Evolutionary conservation across 2,888 invertebrate genomes (phyloP), one percentile per base, ranked within the genome.

Genomic region (Peribatodes rhomboidaria): DNA sequence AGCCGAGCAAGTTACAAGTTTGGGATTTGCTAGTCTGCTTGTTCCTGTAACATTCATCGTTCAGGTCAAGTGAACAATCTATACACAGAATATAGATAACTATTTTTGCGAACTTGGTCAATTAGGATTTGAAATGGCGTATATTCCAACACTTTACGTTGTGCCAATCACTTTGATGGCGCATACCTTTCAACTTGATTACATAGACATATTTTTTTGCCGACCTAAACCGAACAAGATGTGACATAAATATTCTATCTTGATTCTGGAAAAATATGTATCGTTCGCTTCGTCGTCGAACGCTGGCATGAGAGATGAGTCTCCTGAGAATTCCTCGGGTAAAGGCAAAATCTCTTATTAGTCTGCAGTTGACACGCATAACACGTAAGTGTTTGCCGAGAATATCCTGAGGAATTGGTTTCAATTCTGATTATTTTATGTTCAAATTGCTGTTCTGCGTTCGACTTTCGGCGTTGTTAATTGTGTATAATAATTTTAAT

Each of bases 1-100:
- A 52, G 68, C 65, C 65, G 63, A 42, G 59, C 61, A 65, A 67
- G 61, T 68, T 65, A 67, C 65, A 70, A 68, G 68, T 69, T 69
- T 46, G 57, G 42, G 63, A 62, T 69, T 69, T 66, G 61, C 42
- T 65, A 68, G 65, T 68, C 53, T 61, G 11, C 50, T 46, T 31
- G 56, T n/a, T 57, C 50, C 37, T 10, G 27, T 50, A 27, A 39
- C 52, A 14, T 14, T 10, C 41, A 44, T 42, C 14, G 22, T 35
- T 37, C 13, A 49, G 46, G 8, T 33, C 31, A 14, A 27, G 3
- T 31, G 2, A 1, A 33, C 6, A 6, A 27, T 6, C 27, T 27
- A 27, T 27, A 2, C 27, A 27, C 6, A 27, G 2, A 27, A n/a
- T n/a, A n/a, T n/a, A n/a, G n/a, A n/a, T n/a, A n/a, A n/a, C n/a